Evolutionary conservation across 2,888 invertebrate species (phyloP).

Genomic region (Dicyrtoma fusca): DNA sequence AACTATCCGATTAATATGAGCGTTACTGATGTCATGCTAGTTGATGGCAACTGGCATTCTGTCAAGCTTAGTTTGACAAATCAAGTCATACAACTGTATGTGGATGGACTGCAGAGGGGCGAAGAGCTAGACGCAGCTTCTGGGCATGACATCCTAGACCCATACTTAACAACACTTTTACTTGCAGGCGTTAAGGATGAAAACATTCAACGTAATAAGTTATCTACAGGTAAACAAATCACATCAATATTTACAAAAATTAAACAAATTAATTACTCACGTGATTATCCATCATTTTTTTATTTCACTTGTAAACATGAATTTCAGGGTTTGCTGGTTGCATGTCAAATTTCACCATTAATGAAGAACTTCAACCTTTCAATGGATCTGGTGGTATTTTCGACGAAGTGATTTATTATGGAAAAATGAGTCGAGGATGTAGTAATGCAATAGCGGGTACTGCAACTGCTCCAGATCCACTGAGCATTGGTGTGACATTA

Average conservation of each 20-base stretch:
- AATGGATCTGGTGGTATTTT: conserved; percentile 85
- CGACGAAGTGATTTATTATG: conserved; percentile 70
- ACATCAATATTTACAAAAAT: too few relatives aligned
- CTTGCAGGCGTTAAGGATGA: conserved; percentile 73
- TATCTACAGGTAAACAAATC: conserved; percentile 52
- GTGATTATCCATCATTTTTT: too few relatives aligned
- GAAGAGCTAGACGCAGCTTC: conserved; percentile 85
- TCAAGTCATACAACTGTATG: conserved; percentile 68
- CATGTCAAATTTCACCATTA: conserved; percentile 83
- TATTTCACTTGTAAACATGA: neutral
- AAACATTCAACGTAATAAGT: conserved; percentile 46
- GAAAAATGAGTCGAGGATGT: conserved; percentile 76
- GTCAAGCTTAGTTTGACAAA: conserved; percentile 70
- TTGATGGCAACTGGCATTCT: conserved; percentile 89
- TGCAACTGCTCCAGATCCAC: conserved; percentile 78
- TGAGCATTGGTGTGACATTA: conserved; percentile 89
- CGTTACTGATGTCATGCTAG: conserved; percentile 64
- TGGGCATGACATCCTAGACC: conserved; percentile 89
- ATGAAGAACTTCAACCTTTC: conserved; percentile 86
- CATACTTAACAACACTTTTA: conserved; percentile 78
- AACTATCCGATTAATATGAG: conserved; percentile 78
- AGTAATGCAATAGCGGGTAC: conserved; percentile 69
- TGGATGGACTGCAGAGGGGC: conserved; percentile 74
- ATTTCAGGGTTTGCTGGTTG: conserved; percentile 81
- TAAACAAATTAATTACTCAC: too few relatives aligned